Base-by-base conservation (phyloP, 2,797 vertebrate genomes). In the Semotilus atromaculatus region DNA sequence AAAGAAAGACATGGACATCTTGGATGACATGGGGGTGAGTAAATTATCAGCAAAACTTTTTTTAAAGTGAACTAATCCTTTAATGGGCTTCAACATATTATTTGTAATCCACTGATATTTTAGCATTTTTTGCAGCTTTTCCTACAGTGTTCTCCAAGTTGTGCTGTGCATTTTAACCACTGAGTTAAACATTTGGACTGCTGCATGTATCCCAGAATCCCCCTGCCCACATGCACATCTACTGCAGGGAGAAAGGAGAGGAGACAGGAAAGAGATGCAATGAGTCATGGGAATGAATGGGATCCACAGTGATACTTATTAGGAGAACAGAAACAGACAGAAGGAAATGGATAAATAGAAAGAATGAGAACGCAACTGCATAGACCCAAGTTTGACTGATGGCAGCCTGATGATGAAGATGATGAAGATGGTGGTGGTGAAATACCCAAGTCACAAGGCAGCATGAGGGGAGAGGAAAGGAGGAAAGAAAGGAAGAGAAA, bases 351-450 rank as follows among this genome's bases (percentile, higher is more conserved):
- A 68, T 48, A 55, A 16, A 84, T 43, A 80, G 45, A 88, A 80
- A 40, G 58, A 89, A 90, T 84, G 93, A 95, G 87, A 95, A 99
- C 97, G 94, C 97, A 97, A 99, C 98, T 98, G 97, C 97, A 95
- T 97, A 97, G 95, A 98, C 97, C 98, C 98, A 99, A 90, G 96
- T 98, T 93, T 98, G 98, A 95, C 97, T 98, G 96, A 99, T 95
- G 90, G 97, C 97, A 92, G 97, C 97, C 98, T 99, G 97, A 95
- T 87, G 92, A 86, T 29, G 89, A 86, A 4, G 84, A 76, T 26
- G 88, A 85, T 1, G 89, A 88, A 64, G 90, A 68, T 2, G 84
- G 43, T 18, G 89, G 70, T 38, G 73, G 43, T 95, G 95, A 94
- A 93, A 93, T 80, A 91, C 88, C 71, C 95, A 95, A 93, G 87